phyloP scores from a whole-genome alignment of 2,888 invertebrate genomes.

The Drosophila borealis region DNA sequence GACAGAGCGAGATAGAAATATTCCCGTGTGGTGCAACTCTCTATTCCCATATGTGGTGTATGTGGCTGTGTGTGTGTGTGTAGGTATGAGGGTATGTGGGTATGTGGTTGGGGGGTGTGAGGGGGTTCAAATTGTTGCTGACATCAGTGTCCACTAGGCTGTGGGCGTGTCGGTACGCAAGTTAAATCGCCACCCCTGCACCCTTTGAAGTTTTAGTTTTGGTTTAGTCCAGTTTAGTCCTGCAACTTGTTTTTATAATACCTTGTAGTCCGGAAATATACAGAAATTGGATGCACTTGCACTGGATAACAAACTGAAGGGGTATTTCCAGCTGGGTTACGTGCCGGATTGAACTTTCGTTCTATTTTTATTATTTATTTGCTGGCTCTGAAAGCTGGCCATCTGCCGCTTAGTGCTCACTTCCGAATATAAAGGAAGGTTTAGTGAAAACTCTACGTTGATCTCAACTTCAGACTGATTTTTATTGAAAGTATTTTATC shows the following conservation, averaged over 20 bases:
- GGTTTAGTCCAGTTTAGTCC: conserved; percentile 13
- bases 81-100: too few species aligned
- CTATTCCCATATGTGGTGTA: background rate
- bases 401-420: too few species aligned
- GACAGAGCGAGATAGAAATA: conserved; percentile 17
- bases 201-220: conserved; percentile 26
- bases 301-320: too few species aligned
- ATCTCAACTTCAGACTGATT: too few species aligned
- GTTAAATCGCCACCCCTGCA: background rate
- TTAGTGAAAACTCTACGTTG: too few species aligned
- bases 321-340: too few species aligned
- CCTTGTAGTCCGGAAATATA: background rate
- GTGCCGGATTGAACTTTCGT: too few species aligned
- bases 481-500: too few species aligned
- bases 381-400: too few species aligned
- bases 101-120: background rate
- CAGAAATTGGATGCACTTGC: background rate
- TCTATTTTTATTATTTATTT: too few species aligned
- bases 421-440: too few species aligned
- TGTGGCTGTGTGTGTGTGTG: background rate
- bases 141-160: conserved; percentile 45
- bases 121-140: conserved; percentile 55
- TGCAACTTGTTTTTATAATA: conserved; percentile 7
- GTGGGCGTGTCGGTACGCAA: background rate
- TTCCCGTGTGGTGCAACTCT: conserved; percentile 3